Evolutionary conservation across 2,797 vertebrate genomes (phyloP).

Genomic region (Megalops cyprinoides): DNA sequence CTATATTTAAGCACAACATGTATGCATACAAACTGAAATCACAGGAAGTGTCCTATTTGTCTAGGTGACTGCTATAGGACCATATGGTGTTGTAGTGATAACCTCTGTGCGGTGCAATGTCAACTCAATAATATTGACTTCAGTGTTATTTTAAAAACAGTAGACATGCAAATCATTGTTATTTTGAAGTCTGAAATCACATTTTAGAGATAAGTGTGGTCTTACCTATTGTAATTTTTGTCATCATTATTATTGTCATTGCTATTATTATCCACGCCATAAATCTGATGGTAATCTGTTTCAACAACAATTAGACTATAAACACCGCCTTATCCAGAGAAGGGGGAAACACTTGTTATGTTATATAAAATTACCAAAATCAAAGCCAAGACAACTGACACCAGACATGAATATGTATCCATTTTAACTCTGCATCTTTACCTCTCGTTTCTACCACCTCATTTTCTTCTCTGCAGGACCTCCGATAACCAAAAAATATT

Average conservation of each 20-base stretch:
- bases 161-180: neutral
- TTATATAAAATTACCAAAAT: constrained; percentile 63
- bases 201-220: no score
- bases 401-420: neutral
- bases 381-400: constrained; percentile 63
- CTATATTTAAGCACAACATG: neutral
- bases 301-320: constrained; percentile 43
- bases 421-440: constrained; percentile 10
- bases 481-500: constrained; percentile 24
- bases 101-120: constrained; percentile 5
- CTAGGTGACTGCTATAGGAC: neutral
- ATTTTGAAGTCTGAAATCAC: neutral
- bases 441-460: neutral
- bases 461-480: constrained; percentile 10
- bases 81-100: neutral
- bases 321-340: constrained; percentile 53
- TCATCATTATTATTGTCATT: constrained; percentile 63
- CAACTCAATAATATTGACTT: neutral
- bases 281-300: constrained; percentile 16
- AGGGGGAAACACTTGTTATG: constrained; percentile 56
- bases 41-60: neutral
- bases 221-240: constrained; percentile 61
- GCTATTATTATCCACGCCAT: constrained; percentile 36
- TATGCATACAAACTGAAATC: neutral
- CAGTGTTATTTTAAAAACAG: neutral